These are phyloP conservation scores for Cherax quadricarinatus DNA, from an alignment of 1,140 invertebrate species.

Conservation along the genomic window DNA sequence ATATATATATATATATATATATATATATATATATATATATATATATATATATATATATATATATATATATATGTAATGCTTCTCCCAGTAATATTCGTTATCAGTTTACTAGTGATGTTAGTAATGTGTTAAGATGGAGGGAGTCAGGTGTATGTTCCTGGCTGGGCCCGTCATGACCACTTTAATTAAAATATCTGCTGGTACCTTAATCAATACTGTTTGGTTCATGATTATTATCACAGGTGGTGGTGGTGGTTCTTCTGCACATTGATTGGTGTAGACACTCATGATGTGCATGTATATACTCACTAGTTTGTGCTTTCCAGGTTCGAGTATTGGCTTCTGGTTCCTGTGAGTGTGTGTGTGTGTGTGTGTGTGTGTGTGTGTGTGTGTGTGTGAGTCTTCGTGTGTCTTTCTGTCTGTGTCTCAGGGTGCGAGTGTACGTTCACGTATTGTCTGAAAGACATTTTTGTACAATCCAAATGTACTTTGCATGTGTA, in stretches of 20 bases:
- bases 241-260: neutral
- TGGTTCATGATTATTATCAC: neutral
- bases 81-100: neutral
- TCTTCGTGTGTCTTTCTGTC: too few species aligned
- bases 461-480: too few species aligned
- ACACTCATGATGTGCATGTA: neutral
- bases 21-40: neutral
- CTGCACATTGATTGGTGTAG: too few species aligned
- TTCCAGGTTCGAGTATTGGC: neutral
- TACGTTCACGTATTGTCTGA: too few species aligned
- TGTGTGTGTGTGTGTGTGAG: neutral
- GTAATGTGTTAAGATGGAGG: neutral
- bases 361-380: neutral
- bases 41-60: neutral
- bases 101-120: neutral
- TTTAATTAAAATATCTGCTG: neutral
- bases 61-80: neutral
- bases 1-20: neutral
- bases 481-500: too few species aligned
- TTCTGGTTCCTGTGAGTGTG: neutral
- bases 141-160: neutral
- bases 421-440: too few species aligned
- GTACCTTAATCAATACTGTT: neutral
- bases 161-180: neutral
- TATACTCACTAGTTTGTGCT: neutral